These are phyloP conservation scores for Hetaerina titia DNA, from an alignment of 2,888 invertebrate species.

Conservation along the genomic window DNA sequence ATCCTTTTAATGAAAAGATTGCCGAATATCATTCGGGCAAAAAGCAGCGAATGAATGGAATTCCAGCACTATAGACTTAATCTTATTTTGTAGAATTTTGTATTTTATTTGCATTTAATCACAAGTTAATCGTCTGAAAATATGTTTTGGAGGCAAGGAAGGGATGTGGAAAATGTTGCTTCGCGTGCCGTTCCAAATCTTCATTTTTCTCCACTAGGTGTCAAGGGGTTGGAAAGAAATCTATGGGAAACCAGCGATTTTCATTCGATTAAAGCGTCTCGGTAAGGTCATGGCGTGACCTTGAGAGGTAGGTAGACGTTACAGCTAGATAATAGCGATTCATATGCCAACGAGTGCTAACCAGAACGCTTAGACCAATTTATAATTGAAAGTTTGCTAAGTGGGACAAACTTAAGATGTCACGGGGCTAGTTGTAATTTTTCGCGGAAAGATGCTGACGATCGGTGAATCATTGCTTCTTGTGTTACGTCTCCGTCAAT, in stretches of 20 bases:
- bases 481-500: background rate
- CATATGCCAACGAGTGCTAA: background rate
- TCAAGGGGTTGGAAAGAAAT: background rate
- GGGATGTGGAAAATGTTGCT: background rate
- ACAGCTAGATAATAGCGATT: background rate
- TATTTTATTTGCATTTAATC: too few relatives aligned
- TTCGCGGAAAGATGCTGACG: background rate
- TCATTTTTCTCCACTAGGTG: background rate
- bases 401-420: too few relatives aligned
- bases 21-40: too few relatives aligned
- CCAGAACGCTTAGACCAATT: background rate
- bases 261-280: background rate
- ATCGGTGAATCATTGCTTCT: background rate
- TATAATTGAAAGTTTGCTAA: too few relatives aligned
- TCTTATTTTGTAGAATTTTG: too few relatives aligned
- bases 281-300: constrained; percentile 20
- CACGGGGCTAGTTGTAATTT: background rate
- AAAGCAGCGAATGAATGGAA: too few relatives aligned
- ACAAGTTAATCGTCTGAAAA: too few relatives aligned
- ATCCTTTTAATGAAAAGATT: too few relatives aligned
- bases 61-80: too few relatives aligned
- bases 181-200: background rate
- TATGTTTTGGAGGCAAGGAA: background rate
- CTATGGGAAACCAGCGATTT: background rate
- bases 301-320: background rate